Evolutionary conservation across 1,140 invertebrate species (phyloP).

Genomic region (Platorchestia sp.): DNA sequence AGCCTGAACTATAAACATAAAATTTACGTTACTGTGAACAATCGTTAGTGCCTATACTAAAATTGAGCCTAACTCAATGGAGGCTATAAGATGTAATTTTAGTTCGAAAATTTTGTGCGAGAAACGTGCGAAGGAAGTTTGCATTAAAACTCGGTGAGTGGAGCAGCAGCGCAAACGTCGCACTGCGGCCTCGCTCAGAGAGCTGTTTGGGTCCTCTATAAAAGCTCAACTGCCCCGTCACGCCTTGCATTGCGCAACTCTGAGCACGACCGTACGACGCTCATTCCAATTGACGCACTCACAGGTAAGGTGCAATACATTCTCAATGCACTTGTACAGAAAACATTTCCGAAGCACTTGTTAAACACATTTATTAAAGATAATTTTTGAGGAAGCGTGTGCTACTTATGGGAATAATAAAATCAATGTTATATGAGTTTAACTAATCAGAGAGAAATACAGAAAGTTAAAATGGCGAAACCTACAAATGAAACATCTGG

Average conservation of each 20-base stretch:
- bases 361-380: neutral
- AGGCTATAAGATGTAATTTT: no score
- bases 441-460: neutral
- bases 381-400: neutral
- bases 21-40: no score
- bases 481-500: neutral
- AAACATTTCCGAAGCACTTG: neutral
- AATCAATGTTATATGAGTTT: neutral
- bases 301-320: neutral
- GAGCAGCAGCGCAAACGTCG: no score
- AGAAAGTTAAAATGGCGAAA: neutral
- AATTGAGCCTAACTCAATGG: no score
- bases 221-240: neutral
- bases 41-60: no score
- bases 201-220: neutral
- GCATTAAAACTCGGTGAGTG: no score
- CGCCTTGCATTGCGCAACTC: neutral
- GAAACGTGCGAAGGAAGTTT: no score
- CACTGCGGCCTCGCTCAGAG: no score
- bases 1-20: no score
- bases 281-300: neutral
- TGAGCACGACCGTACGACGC: neutral
- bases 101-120: no score
- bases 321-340: no score
- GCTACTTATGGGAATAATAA: neutral